Evolutionary conservation across 2,888 invertebrate species (phyloP), one percentile per base, ranked within the genome.

Genomic region (Tortricodes alternella): DNA sequence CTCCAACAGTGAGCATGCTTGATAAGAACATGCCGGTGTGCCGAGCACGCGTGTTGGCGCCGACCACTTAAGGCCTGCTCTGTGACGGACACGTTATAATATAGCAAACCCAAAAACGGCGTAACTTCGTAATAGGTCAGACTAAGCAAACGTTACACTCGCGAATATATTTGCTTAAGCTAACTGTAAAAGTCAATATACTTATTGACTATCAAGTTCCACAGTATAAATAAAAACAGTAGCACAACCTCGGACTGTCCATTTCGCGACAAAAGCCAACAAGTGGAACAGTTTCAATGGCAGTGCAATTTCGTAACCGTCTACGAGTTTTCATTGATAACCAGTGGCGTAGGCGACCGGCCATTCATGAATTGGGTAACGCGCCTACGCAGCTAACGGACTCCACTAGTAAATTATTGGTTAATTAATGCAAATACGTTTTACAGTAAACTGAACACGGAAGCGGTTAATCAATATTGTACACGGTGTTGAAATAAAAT

Each of bases 301-400:
- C 75, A 35, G 65, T 53, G n/a, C 4, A 4, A 67, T 85, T 77
- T 83, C 76, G 78, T 78, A 83, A 86, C 67, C 62, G 62, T 73
- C 75, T 46, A 80, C 79, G 80, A 81, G 78, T 81, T 83, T 80
- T 81, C 88, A 88, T 87, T 87, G 86, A 85, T 83, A 79, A 74
- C 66, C n/a, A n/a, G n/a, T 60, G 48, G 56, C 69, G 89, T 89
- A 74, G 88, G 89, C 78, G 87, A 72, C n/a, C 63, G 79, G 71
- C 80, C 89, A 89, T 89, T 89, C 89, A 89, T 87, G 82, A 77
- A 80, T 89, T 89, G 85, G 84, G 86, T 80, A 88, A 89, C 62
- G 5, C 44, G 46, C 88, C 88, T 81, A 86, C 88, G 83, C 87
- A 60, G 24, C 53, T 85, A 88, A 85, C 88, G 59, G 67, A 73